Conservation (phyloP, 1,140 invertebrate species). For the Papilio dardanus region DNA sequence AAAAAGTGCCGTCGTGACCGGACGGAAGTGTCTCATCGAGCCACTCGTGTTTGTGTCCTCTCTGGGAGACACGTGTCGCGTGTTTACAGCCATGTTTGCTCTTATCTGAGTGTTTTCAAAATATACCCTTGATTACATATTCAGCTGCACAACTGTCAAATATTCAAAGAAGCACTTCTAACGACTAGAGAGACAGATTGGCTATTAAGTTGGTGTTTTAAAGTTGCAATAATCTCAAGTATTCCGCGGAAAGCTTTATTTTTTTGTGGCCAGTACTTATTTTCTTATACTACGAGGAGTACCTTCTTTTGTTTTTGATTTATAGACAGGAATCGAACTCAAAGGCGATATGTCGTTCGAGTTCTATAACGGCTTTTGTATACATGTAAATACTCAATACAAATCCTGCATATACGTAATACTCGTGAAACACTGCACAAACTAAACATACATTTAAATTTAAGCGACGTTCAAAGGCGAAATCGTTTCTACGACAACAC, state of each 20-base stretch:
- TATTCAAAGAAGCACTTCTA: background rate
- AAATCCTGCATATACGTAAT: background rate
- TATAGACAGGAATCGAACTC: background rate
- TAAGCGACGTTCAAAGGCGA: background rate
- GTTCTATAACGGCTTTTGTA: background rate
- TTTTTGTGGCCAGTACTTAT: background rate
- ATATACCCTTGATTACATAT: constrained; percentile 16
- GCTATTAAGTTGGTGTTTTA: background rate
- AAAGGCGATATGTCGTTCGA: background rate
- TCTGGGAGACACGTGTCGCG: constrained; percentile 64
- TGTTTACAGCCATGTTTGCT: constrained; percentile 52
- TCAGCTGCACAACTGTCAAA: constrained; percentile 25
- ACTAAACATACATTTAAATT: constrained; percentile 1
- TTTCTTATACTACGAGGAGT: background rate
- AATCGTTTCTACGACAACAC: background rate
- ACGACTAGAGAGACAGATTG: background rate
- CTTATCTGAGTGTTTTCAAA: constrained; percentile 24
- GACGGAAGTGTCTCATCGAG: constrained; percentile 41
- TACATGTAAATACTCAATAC: background rate
- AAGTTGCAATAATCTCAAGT: background rate
- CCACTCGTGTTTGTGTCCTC: constrained; percentile 49
- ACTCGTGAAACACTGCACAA: background rate
- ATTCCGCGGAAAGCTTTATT: background rate
- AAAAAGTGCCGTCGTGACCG: constrained; percentile 19
- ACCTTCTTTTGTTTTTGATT: background rate